Evolutionary conservation across 2,113 vertebrate genomes (phyloP), one percentile per base, ranked within the genome.

Genomic region (Catagonus wagneri): DNA sequence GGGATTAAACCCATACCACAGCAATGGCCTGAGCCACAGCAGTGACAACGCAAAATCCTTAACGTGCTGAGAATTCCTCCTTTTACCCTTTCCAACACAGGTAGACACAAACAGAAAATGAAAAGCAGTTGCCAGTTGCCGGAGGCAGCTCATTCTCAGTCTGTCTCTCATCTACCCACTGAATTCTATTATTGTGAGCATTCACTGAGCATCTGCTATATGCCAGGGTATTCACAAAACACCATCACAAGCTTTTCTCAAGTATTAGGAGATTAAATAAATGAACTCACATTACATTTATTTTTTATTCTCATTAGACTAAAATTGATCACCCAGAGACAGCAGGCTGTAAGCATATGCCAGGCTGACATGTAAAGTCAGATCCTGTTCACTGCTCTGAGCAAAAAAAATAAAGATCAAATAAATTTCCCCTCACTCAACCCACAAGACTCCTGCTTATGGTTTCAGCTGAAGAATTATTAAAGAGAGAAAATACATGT

Each of bases 351-450:
- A 44, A 16, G 32, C 44, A 15, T 89, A 32, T 79, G 39, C 61
- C 39, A 93, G 36, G 25, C 44, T 58, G 60, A 76, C n/a, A 68
- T 11, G 39, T 63, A 81, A 61, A 93, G 50, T 56, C 75, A 83
- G 63, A 94, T 66, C 10, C 61, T 78, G 13, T 44, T 66, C 32
- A 71, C 23, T 60, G 14, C 29, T 23, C n/a, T 86, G 63, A 88
- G 29, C 36, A 61, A 75, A 74, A 81, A 56, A 65, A 63, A 52
- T 50, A 88, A 90, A 93, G 58, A 96, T 94, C 81, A 97, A 96
- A 97, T 95, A 34, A 75, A 54, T 54, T 23, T 52, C 36, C 58
- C 52, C 63, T 63, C 25, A 39, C 29, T n/a, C 34, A 56, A 36
- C n/a, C 25, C 25, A 19, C 65, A 93, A 78, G 68, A 89, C 16